Evolutionary conservation across 2,113 vertebrate species (phyloP), one percentile per base, ranked within the genome.

Genomic region (Gymnobelideus leadbeateri): DNA sequence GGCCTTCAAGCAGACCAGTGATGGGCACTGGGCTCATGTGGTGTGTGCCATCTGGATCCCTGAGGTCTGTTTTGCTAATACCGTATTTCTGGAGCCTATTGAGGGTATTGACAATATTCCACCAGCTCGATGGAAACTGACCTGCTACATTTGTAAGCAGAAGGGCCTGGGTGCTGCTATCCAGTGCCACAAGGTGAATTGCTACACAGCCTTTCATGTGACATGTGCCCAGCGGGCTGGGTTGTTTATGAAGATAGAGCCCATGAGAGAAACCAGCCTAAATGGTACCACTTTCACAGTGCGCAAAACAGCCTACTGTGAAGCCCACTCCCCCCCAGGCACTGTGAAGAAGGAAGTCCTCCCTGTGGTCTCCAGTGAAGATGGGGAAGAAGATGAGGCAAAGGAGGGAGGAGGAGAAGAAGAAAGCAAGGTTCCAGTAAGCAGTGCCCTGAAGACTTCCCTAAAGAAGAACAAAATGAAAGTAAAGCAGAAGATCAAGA

Each of bases 11-110:
- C 99, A 99, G 98, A 99, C 99, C 5, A 99, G 98, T 0, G 99
- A 99, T 5, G 99, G 99, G 25, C 99, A 98, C 94, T 99, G 99
- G 99, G 99, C 99, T 1, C 99, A 99, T 0, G 99, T 99, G 47
- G 99, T 99, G 50, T 99, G 99, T 95, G 99, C 99, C 97, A 99
- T 99, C 97, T 99, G 99, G 99, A 99, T 99, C 96, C 99, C 99
- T 0, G 99, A 99, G 97, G 99, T 99, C 96, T 99, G 99, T 96
- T 99, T 99, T 94, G 99, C 99, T 89, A 99, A 99, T 98, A 99
- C 99, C 0, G 99, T 99, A 90, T 99, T 99, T 97, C 98, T 99
- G 97, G 99, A 99, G 98, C 99, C 99, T 24, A 99, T 99, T 0
- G 99, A 99, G 98, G 99, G 99, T 47, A 99, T 99, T 43, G 98